phyloP scores from a whole-genome alignment of 1,140 invertebrate genomes.

The Meloidogyne exigua region DNA sequence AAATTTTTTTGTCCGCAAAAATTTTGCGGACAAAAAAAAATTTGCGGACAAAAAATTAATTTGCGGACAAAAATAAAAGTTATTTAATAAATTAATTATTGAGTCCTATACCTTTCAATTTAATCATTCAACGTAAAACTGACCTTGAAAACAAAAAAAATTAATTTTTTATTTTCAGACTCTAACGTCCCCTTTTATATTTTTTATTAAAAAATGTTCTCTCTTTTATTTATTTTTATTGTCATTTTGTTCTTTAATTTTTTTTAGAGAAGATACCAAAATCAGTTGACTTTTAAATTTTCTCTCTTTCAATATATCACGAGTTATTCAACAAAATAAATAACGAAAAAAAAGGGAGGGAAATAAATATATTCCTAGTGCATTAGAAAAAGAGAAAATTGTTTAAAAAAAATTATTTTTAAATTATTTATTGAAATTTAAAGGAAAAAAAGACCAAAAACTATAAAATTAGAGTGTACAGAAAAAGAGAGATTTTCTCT shows the following conservation, averaged over 20 bases:
- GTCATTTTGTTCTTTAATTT: constrained; percentile 1
- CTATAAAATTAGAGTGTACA: background rate
- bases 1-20: too few species aligned
- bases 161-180: background rate
- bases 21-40: too few species aligned
- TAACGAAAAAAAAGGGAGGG: background rate
- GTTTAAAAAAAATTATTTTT: background rate
- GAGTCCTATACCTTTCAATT: too few species aligned
- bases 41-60: too few species aligned
- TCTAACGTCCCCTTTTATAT: background rate
- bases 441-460: background rate
- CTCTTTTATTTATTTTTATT: background rate
- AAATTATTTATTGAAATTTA: too few species aligned
- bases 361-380: background rate
- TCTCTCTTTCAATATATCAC: too few species aligned
- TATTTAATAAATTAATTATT: too few species aligned
- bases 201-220: background rate
- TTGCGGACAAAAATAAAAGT: too few species aligned
- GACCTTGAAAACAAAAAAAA: too few species aligned
- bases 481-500: constrained; percentile 2
- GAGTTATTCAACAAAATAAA: background rate
- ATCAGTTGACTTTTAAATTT: too few species aligned
- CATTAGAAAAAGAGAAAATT: background rate
- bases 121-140: too few species aligned
- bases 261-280: background rate